phyloP scores from a whole-genome alignment of 2,113 vertebrate species.

The Gadus macrocephalus region DNA sequence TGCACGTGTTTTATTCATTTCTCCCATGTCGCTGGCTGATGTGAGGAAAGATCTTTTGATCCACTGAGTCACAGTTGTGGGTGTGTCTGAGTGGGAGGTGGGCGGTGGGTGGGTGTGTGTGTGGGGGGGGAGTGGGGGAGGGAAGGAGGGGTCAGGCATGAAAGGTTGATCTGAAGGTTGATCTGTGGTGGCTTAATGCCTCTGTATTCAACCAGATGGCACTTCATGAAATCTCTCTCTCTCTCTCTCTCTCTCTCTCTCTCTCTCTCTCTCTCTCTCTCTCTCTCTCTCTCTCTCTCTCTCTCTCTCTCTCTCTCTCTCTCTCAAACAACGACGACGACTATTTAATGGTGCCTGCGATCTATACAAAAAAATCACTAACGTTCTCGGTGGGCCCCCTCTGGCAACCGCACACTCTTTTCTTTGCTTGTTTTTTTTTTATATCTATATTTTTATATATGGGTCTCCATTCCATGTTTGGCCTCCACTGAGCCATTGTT shows the following conservation, averaged over 20 bases:
- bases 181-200: conserved; percentile 14
- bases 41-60: conserved; percentile 5
- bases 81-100: background rate
- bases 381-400: background rate
- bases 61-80: conserved; percentile 1
- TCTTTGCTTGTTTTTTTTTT: background rate
- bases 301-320: background rate
- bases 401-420: background rate
- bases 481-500: conserved; percentile 32
- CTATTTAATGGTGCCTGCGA: background rate
- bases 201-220: conserved; percentile 21
- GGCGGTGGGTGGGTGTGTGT: background rate
- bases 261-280: background rate
- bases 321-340: background rate
- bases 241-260: background rate
- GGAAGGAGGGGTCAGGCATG: background rate
- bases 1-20: too few species aligned
- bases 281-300: background rate
- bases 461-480: conserved; percentile 24
- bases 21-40: too few species aligned
- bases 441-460: conserved; percentile 33
- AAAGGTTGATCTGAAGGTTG: conserved; percentile 7
- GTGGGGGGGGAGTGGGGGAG: background rate
- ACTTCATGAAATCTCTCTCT: background rate
- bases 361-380: background rate